phyloP scores from a whole-genome alignment of 1,140 invertebrate species.

The Drosophila azteca region DNA sequence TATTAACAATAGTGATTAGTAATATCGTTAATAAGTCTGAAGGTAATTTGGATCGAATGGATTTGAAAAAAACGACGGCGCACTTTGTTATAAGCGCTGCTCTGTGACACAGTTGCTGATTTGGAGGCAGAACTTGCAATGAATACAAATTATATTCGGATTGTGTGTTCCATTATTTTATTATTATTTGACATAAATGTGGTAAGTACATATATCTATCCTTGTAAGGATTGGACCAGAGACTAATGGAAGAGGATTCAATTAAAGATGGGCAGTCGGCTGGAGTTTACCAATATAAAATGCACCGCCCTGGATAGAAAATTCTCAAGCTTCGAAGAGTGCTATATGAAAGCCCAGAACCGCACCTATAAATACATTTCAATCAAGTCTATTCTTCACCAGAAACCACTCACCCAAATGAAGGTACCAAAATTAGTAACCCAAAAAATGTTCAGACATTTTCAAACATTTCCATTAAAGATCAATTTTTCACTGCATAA shows the following conservation, averaged over 20 bases:
- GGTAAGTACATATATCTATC: background rate
- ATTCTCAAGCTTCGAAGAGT: conserved; percentile 1
- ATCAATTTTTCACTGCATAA: conserved; percentile 10
- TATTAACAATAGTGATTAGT: background rate
- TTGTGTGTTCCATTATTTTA: background rate
- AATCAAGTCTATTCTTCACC: background rate
- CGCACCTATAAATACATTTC: conserved; percentile 23
- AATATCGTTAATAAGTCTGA: too few relatives aligned
- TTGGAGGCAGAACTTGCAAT: background rate
- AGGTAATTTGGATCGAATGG: too few relatives aligned
- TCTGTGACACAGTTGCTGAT: background rate
- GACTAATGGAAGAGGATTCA: too few relatives aligned
- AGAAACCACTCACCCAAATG: conserved; percentile 6
- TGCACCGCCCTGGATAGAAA: conserved; percentile 4
- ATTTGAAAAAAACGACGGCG: too few relatives aligned
- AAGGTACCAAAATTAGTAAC: background rate
- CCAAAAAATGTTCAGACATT: too few relatives aligned
- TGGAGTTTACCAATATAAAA: conserved; percentile 31
- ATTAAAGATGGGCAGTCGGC: background rate
- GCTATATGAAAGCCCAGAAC: conserved; percentile 22
- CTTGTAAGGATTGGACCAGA: too few relatives aligned
- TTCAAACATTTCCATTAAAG: background rate
- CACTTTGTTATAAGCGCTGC: too few relatives aligned
- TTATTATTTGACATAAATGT: background rate
- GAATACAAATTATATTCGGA: background rate